Evolutionary conservation across 2,113 vertebrate species (phyloP).

Genomic region (Mirounga angustirostris): DNA sequence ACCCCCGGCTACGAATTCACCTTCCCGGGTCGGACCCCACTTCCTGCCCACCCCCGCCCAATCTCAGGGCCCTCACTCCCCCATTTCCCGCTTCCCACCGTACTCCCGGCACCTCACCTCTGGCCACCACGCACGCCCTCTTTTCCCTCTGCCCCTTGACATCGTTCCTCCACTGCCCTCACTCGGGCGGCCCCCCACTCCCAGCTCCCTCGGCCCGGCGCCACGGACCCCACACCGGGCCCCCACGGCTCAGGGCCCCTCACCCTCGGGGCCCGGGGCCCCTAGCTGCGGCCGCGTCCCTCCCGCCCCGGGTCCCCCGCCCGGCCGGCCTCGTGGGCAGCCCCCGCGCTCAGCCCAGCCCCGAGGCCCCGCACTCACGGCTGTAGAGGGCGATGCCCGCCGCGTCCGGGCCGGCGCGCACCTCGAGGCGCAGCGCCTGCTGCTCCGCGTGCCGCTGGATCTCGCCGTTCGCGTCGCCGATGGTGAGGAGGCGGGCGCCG

Average conservation of each 20-base stretch:
- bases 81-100: conserved; percentile 49
- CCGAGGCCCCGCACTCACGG: conserved; percentile 83
- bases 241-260: not conserved
- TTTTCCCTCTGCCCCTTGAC: not conserved
- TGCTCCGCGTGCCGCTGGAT: conserved; percentile 97
- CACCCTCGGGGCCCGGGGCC: not conserved
- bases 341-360: not conserved
- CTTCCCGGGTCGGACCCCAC: not conserved
- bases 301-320: not conserved
- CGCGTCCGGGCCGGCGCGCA: conserved; percentile 92
- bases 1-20: not conserved
- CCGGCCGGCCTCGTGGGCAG: conserved; percentile 23
- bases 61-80: conserved; percentile 50
- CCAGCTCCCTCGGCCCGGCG: not conserved
- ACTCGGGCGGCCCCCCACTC: not conserved
- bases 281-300: not conserved
- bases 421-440: conserved; percentile 94
- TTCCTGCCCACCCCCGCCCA: conserved; percentile 55
- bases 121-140: conserved; percentile 20
- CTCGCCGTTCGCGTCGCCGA: conserved; percentile 97
- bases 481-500: conserved; percentile 96
- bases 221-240: not conserved
- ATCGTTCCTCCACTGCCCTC: not conserved
- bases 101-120: not conserved
- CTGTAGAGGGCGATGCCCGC: conserved; percentile 93